Conservation (phyloP, 2,888 invertebrate genomes). For the Melanostoma scalare region DNA sequence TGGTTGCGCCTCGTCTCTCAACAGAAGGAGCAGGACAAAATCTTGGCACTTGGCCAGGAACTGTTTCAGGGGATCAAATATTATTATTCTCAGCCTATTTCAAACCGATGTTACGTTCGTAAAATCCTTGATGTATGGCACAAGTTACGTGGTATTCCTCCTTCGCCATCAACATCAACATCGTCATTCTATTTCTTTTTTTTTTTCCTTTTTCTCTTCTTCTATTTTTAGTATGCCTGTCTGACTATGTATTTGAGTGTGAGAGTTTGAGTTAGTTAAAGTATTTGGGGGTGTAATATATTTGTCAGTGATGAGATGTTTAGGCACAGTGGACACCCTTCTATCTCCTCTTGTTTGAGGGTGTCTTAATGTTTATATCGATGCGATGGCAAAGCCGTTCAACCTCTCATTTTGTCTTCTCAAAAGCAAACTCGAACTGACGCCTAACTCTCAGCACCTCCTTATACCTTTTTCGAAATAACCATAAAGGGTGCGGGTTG, state of each 20-base stretch:
- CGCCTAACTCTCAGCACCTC: neutral
- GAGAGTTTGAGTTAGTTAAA: conserved; percentile 11
- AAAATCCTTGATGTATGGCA: conserved; percentile 72
- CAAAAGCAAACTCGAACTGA: conserved; percentile 22
- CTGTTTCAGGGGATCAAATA: conserved; percentile 73
- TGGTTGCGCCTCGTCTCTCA: conserved; percentile 49
- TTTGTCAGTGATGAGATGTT: conserved; percentile 60
- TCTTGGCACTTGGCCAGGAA: conserved; percentile 72
- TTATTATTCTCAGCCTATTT: conserved; percentile 73
- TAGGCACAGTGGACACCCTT: conserved; percentile 19
- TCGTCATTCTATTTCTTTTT: conserved; percentile 42
- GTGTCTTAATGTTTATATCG: conserved; percentile 50
- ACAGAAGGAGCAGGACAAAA: conserved; percentile 51
- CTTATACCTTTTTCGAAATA: neutral
- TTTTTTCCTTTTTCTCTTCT: neutral
- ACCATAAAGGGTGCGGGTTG: conserved; percentile 7
- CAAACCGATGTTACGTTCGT: conserved; percentile 73
- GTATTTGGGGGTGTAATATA: conserved; percentile 33
- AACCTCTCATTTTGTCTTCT: conserved; percentile 44
- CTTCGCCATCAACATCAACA: conserved; percentile 48
- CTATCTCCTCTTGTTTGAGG: conserved; percentile 14
- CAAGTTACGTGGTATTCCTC: conserved; percentile 71
- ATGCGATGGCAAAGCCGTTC: conserved; percentile 30
- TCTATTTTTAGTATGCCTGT: conserved; percentile 4
- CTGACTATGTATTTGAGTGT: conserved; percentile 5